Conservation (phyloP, 2,888 invertebrate genomes). For the Eilema sororculum region DNA sequence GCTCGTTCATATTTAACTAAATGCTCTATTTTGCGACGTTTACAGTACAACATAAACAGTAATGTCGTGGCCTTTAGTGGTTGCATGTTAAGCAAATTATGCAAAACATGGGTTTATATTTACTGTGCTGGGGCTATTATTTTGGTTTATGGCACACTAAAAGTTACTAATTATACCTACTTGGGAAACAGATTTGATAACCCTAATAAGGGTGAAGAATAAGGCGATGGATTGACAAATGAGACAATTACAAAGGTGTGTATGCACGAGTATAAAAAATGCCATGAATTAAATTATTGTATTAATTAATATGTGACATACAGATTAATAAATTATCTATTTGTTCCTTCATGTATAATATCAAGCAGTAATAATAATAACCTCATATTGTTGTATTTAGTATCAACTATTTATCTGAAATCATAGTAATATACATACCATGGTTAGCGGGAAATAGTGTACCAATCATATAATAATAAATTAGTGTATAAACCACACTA, state of each 20-base stretch:
- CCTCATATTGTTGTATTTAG: no score
- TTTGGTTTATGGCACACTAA: conserved; percentile 41
- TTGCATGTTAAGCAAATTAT: conserved; percentile 38
- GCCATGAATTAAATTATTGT: neutral
- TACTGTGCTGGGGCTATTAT: conserved; percentile 32
- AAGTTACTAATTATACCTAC: conserved; percentile 31
- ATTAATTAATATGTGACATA: neutral
- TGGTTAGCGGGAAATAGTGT: conserved; percentile 12
- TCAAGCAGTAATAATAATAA: neutral
- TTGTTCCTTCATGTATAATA: neutral
- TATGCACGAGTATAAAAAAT: neutral
- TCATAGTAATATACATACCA: neutral
- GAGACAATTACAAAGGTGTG: neutral
- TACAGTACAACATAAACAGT: conserved; percentile 23
- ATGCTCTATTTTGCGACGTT: conserved; percentile 18
- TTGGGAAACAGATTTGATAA: neutral
- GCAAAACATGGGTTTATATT: conserved; percentile 42
- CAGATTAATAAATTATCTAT: neutral
- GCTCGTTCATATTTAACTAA: conserved; percentile 31
- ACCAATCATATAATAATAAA: conserved; percentile 24
- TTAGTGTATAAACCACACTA: conserved; percentile 31
- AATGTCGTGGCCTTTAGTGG: conserved; percentile 30
- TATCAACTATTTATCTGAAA: no score
- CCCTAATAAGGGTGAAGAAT: neutral
- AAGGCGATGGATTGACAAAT: neutral